Percentiles rank a stretch among this genome's conserved stretches.
phyloP scores from a whole-genome alignment of 2,888 invertebrate genomes.

The Penaeus monodon region DNA sequence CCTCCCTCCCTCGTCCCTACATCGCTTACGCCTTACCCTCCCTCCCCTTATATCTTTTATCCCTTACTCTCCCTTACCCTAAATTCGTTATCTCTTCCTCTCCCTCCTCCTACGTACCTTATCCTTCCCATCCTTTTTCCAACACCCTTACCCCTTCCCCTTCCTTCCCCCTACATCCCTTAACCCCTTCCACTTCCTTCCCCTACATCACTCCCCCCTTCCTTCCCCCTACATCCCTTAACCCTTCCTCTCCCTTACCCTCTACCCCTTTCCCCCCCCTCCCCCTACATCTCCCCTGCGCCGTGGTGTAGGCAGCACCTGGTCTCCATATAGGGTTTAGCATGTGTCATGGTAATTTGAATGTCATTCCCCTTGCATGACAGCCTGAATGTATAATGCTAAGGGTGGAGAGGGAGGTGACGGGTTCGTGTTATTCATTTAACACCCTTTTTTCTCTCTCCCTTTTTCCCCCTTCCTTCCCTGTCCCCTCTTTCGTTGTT shows the following conservation, averaged over 20 bases:
- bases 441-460: not conserved
- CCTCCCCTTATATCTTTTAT: too few relatives aligned
- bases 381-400: constrained; percentile 16
- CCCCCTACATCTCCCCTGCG: not conserved
- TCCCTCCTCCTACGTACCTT: too few relatives aligned
- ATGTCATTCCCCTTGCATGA: constrained; percentile 11
- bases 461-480: not conserved
- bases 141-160: not conserved
- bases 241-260: not conserved
- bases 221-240: not conserved
- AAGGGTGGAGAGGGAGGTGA: not conserved
- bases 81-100: too few relatives aligned
- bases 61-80: too few relatives aligned
- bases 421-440: not conserved
- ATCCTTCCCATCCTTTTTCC: not conserved
- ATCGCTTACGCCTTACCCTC: too few relatives aligned
- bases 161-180: too few relatives aligned
- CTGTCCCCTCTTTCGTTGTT: not conserved
- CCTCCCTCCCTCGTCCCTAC: too few relatives aligned
- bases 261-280: not conserved
- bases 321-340: constrained; percentile 1
- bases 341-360: constrained; percentile 17
- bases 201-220: not conserved
- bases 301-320: too few relatives aligned
- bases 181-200: not conserved